Evolutionary conservation across 2,113 vertebrate genomes (phyloP).

Genomic region (Spilogale gracilis): DNA sequence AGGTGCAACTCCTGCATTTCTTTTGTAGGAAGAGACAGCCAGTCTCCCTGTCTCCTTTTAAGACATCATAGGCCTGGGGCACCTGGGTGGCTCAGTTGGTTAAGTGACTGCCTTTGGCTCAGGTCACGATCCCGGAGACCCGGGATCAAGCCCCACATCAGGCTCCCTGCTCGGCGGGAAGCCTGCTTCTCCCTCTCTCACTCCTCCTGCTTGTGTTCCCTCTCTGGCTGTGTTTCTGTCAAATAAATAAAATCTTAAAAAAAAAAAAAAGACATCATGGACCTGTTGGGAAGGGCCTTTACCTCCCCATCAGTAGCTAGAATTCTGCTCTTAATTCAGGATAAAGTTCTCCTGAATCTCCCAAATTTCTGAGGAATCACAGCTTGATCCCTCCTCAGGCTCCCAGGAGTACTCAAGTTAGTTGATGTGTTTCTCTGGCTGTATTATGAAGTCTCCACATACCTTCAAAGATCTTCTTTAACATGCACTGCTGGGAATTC

Average conservation of each 20-base stretch:
- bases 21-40: slow-evolving; percentile 4
- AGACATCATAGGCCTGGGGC: neutral
- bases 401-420: neutral
- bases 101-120: too few relatives aligned
- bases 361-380: neutral
- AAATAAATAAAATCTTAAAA: too few relatives aligned
- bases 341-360: slow-evolving; percentile 29
- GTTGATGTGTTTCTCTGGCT: slow-evolving; percentile 12
- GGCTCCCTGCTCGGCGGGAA: too few relatives aligned
- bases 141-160: too few relatives aligned
- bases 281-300: neutral
- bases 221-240: too few relatives aligned
- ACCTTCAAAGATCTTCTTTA: slow-evolving; percentile 83
- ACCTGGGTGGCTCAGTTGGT: too few relatives aligned
- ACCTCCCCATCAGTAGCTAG: neutral
- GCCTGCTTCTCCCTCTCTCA: too few relatives aligned
- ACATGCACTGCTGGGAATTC: slow-evolving; percentile 81
- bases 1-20: neutral
- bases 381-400: neutral
- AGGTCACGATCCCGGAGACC: too few relatives aligned
- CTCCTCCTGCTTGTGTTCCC: too few relatives aligned
- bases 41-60: neutral
- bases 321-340: slow-evolving; percentile 39
- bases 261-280: neutral
- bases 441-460: neutral